phyloP scores from a whole-genome alignment of 2,797 vertebrate species.

The Peromyscus aztecus region DNA sequence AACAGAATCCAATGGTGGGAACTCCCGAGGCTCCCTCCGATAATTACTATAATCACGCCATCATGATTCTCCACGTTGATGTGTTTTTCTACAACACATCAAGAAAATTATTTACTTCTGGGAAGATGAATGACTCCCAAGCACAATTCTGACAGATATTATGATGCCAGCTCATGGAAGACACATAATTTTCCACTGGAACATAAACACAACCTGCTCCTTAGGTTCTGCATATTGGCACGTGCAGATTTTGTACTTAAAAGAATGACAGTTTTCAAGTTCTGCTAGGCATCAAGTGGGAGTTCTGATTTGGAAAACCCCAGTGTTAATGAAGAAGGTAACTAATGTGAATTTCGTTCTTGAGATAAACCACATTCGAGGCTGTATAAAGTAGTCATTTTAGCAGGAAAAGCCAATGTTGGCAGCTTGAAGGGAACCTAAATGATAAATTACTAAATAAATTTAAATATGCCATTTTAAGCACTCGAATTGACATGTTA shows the following conservation, averaged over 20 bases:
- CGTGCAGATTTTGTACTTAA: neutral
- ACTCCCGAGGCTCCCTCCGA: neutral
- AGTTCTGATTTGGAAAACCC: constrained; percentile 15
- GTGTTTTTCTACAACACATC: constrained; percentile 56
- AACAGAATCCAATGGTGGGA: constrained; percentile 63
- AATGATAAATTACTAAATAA: constrained; percentile 52
- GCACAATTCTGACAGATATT: constrained; percentile 49
- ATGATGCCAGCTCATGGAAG: constrained; percentile 44
- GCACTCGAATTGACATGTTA: neutral
- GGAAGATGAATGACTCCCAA: constrained; percentile 71
- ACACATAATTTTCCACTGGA: constrained; percentile 60
- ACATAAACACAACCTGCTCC: constrained; percentile 1
- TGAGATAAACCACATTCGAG: neutral
- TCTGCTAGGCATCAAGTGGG: neutral
- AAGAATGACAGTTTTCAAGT: constrained; percentile 47
- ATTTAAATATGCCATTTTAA: constrained; percentile 42
- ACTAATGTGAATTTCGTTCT: neutral
- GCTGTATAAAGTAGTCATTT: neutral
- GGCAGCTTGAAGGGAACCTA: neutral
- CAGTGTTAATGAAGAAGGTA: neutral
- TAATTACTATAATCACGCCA: constrained; percentile 69
- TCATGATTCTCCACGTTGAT: constrained; percentile 59
- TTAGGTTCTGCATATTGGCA: neutral
- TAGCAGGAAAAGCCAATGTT: constrained; percentile 22
- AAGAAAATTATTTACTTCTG: constrained; percentile 70